A percentile compares a stretch with the other conserved stretches of the same genome.
Conservation (phyloP, 2,113 vertebrate species). For the Phoxinus phoxinus region DNA sequence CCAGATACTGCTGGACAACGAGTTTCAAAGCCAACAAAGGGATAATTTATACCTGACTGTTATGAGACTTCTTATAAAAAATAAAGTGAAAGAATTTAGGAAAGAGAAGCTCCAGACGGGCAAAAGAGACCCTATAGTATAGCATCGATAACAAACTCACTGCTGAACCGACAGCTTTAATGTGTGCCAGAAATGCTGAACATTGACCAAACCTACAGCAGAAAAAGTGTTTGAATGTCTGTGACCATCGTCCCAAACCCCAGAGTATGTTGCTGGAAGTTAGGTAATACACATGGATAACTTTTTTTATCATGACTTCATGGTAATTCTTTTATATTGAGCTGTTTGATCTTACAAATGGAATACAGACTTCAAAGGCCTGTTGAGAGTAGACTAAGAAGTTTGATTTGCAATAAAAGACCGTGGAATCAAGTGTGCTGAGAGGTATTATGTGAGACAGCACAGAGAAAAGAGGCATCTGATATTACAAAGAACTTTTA, state of each 20-base stretch:
- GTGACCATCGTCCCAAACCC: slow-evolving; percentile 23
- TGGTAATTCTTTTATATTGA: slow-evolving; percentile 66
- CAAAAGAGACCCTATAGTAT: background rate
- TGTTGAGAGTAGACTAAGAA: slow-evolving; percentile 51
- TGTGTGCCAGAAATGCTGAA: background rate
- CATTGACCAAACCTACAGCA: background rate
- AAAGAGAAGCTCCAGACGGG: background rate
- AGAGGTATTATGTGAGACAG: slow-evolving; percentile 51
- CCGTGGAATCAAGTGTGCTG: slow-evolving; percentile 41
- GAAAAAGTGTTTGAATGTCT: slow-evolving; percentile 7
- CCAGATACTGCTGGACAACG: background rate
- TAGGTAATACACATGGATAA: slow-evolving; percentile 32
- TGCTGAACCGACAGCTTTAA: slow-evolving; percentile 3
- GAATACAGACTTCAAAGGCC: slow-evolving; percentile 70
- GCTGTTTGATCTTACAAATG: slow-evolving; percentile 73
- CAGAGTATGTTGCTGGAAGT: slow-evolving; percentile 53
- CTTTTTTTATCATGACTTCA: slow-evolving; percentile 49
- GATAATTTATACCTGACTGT: background rate
- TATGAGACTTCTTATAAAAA: background rate
- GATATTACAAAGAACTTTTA: slow-evolving; percentile 37
- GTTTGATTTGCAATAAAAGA: slow-evolving; percentile 50
- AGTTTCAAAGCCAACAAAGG: background rate
- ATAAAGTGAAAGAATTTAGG: background rate
- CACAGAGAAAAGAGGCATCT: slow-evolving; percentile 17
- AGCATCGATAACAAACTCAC: background rate